Evolutionary conservation across 2,797 vertebrate species (phyloP), one percentile per base, ranked within the genome.

Genomic region (Spondyliosoma cantharus): DNA sequence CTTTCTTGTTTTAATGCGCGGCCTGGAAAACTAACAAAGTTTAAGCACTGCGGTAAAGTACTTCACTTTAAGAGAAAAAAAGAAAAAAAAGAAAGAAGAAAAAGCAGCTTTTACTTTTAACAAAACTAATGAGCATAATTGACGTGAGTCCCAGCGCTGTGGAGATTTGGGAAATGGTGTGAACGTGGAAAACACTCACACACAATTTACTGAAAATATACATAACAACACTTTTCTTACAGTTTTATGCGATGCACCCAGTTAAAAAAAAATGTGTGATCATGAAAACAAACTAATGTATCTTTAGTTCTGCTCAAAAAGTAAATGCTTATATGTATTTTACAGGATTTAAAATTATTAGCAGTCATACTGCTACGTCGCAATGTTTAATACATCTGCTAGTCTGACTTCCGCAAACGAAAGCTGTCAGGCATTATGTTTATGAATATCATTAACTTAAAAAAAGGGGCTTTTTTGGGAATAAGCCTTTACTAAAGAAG

Each of bases 21-120:
- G 82, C 87, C 91, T 75, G 63, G 88, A 92, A 90, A 92, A 91
- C 81, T 84, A 91, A 91, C 91, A 91, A 92, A 93, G 89, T 94
- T 92, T 82, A 90, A 84, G 85, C 85, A 71, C 54, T 81, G 83
- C 81, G 87, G 85, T 83, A 78, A 92, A 86, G 86, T 89, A 84
- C 79, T 87, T 88, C 65, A 69, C 76, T 64, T 78, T 29, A 52
- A 27, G 32, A 72, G 71, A 72, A 52, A 43, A 75, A 70, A 42
- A 71, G 73, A 74, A 52, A 43, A 76, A 70, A 29, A 20, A 19
- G 32, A 7, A 1, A 75, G 66, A 32, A 9, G 7, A 81, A 79
- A 37, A 5, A 75, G 64, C 48, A 71, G 71, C 77, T 78, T 63
- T 88, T 66, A 76, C 90, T 91, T 87, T 94, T 87, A 89, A 80